Conservation (phyloP, 2,113 vertebrate species). For the Neolamprologus sp. region DNA sequence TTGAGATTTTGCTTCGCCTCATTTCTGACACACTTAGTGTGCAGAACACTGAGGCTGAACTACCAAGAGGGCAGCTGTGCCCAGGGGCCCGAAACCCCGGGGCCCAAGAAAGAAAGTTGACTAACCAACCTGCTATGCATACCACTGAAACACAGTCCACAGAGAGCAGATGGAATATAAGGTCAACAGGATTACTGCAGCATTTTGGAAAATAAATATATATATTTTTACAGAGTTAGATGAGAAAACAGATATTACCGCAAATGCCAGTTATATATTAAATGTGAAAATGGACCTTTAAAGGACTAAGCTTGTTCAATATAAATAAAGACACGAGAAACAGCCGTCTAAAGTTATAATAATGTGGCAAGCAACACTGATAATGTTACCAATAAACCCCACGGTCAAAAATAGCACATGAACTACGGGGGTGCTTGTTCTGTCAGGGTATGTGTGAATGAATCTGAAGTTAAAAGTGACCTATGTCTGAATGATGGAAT, state of each 20-base stretch:
- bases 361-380: background rate
- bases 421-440: background rate
- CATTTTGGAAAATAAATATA: background rate
- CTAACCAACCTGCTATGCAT: background rate
- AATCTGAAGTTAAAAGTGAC: background rate
- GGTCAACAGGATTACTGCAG: background rate
- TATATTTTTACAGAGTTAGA: background rate
- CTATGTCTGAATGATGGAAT: background rate
- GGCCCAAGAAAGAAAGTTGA: background rate
- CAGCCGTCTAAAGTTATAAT: background rate
- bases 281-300: background rate
- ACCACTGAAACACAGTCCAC: background rate
- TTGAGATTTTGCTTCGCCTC: background rate
- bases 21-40: background rate
- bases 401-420: background rate
- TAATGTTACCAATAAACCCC: background rate
- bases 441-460: background rate
- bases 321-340: background rate
- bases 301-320: background rate
- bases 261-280: background rate
- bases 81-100: background rate
- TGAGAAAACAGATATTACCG: background rate
- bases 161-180: background rate
- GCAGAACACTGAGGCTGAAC: background rate
- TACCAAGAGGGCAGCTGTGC: background rate